Evolutionary conservation across 2,797 vertebrate species (phyloP), one percentile per base, ranked within the genome.

Genomic region (Anas flavirostris): DNA sequence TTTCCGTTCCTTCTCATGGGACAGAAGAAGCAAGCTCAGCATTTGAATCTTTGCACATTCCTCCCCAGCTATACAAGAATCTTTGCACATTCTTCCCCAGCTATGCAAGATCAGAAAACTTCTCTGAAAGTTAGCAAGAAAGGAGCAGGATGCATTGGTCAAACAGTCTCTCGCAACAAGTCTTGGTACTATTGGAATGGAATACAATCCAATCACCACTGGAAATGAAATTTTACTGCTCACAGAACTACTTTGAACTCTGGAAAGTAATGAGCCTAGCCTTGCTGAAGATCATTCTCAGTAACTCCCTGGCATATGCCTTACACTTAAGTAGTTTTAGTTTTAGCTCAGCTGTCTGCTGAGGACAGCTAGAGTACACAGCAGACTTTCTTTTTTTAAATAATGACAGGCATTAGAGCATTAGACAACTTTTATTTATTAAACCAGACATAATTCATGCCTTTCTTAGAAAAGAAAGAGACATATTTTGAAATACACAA

Each of bases 281-380:
- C 31, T 87, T 89, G 83, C 35, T 90, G 64, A 86, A 96, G 80
- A 95, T 63, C 19, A 14, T 92, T 93, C 80, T 88, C 66, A 64
- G 73, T 76, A 87, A 84, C 63, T 83, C 68, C 26, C 55, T 67
- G 59, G 58, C 84, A 88, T 91, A 67, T 60, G 55, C 84, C 64
- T 95, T 88, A 60, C 63, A 73, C 43, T 86, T 87, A 86, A 82
- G 78, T 58, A 91, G 59, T 81, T 85, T 76, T 43, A 64, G 28
- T 77, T 95, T 95, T 83, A 93, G 73, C 68, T 82, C 81, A 85
- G 52, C 60, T 87, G 56, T 37, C 64, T 87, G 37, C 35, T 80
- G 44, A 85, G 35, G 73, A 73, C 1, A 1, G 35, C 50, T 58
- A n/a, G 25, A 74, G 31, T 37, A 43, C 16, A 33, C 5, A 82